Evolutionary conservation across 1,140 invertebrate genomes (phyloP).

Genomic region (Tribolium castaneum): DNA sequence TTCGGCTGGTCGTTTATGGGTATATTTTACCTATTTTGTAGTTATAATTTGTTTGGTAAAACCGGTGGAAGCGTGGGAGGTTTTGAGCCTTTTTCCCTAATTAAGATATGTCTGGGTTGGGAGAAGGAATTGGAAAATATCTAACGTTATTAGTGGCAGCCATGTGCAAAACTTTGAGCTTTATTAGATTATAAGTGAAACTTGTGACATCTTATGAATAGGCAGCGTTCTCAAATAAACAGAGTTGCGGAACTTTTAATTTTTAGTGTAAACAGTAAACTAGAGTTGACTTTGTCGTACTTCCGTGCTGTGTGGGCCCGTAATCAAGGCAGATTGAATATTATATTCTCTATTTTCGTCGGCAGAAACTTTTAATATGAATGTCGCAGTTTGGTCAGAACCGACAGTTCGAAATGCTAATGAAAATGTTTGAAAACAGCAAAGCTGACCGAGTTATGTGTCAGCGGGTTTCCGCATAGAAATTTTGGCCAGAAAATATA

Average conservation of each 20-base stretch:
- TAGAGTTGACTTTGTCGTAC: neutral
- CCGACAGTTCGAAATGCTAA: constrained; percentile 45
- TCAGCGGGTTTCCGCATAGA: constrained; percentile 44
- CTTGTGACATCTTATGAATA: constrained; percentile 24
- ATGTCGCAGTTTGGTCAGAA: constrained; percentile 42
- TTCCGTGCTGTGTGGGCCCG: neutral
- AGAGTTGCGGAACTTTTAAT: constrained; percentile 28
- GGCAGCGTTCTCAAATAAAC: constrained; percentile 13
- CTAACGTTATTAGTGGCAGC: neutral
- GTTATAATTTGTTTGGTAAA: neutral
- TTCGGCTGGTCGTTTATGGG: no score
- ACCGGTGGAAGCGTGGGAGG: neutral
- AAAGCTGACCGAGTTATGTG: constrained; percentile 43
- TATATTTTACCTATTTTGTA: neutral
- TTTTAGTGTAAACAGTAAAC: constrained; percentile 38
- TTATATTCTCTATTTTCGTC: constrained; percentile 39
- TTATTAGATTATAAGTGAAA: constrained; percentile 17
- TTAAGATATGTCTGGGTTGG: neutral
- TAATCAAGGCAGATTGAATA: constrained; percentile 46
- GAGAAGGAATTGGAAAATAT: neutral
- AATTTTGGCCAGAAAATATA: constrained; percentile 40
- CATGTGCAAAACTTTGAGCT: neutral
- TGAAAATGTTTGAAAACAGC: constrained; percentile 47
- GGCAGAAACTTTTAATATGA: constrained; percentile 42
- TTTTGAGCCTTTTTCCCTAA: neutral